Conservation (phyloP, 2,797 vertebrate species). For the Monodelphis domestica region DNA sequence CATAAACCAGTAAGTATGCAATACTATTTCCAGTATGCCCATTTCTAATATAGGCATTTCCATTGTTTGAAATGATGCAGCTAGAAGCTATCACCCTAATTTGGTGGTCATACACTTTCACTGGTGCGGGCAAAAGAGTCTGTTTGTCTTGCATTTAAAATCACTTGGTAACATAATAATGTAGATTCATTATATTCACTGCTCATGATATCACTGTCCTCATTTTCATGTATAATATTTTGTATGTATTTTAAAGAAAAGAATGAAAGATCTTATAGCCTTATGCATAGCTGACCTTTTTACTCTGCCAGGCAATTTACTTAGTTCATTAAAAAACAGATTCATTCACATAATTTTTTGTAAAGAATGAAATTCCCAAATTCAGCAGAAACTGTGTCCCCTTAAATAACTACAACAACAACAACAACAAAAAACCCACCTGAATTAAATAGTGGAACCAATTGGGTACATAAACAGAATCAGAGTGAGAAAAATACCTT, state of each 20-base stretch:
- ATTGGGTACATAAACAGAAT: background rate
- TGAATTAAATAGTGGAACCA: background rate
- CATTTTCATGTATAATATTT: conserved; percentile 48
- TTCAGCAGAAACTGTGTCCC: background rate
- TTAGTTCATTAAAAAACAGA: conserved; percentile 38
- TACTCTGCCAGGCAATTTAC: conserved; percentile 4
- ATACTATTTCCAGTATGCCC: background rate
- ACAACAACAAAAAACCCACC: background rate
- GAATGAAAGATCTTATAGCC: conserved; percentile 28
- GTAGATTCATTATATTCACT: conserved; percentile 24
- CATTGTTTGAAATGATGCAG: background rate
- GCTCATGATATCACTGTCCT: conserved; percentile 21
- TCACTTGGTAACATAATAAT: conserved; percentile 55
- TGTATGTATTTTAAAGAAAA: background rate
- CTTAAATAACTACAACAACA: too few species aligned
- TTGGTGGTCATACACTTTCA: conserved; percentile 2
- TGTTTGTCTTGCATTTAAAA: conserved; percentile 45
- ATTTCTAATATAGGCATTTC: conserved; percentile 14
- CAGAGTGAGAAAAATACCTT: background rate
- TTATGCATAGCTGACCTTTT: conserved; percentile 51
- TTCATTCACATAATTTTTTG: background rate
- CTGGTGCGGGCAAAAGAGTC: background rate
- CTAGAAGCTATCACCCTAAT: conserved; percentile 37
- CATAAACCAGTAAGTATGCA: conserved; percentile 23
- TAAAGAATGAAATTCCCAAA: background rate